Conservation (phyloP, 2,113 vertebrate genomes). For the Myanophis thanlyinensis region DNA sequence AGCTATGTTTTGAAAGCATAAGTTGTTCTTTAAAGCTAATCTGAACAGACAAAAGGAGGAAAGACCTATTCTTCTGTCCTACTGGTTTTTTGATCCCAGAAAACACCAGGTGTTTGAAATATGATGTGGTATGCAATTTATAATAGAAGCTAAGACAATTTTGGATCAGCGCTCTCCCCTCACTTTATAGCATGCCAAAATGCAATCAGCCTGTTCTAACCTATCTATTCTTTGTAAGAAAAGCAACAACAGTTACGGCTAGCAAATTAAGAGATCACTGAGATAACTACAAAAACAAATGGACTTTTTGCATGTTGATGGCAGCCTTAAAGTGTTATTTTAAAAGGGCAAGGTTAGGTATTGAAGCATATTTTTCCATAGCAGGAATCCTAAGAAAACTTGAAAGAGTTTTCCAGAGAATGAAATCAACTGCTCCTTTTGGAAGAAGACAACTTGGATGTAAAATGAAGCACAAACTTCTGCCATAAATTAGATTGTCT, state of each 20-base stretch:
- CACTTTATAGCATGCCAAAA: neutral
- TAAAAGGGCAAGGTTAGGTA: neutral
- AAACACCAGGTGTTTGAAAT: neutral
- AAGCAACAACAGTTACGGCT: neutral
- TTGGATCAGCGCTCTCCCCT: neutral
- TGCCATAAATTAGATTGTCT: conserved; percentile 58
- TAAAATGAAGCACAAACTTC: conserved; percentile 60
- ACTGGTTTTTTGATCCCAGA: neutral
- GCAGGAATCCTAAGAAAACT: conserved; percentile 35
- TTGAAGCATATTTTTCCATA: conserved; percentile 7
- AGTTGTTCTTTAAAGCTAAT: neutral
- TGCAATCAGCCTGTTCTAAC: neutral
- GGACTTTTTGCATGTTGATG: neutral
- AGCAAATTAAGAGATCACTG: neutral
- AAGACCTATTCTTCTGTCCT: neutral
- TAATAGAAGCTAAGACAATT: neutral
- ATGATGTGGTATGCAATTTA: neutral
- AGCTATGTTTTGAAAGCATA: neutral
- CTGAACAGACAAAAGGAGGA: neutral
- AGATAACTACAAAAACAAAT: neutral
- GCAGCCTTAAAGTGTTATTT: conserved; percentile 3
- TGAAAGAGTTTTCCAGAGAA: conserved; percentile 55
- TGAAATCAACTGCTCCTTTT: conserved; percentile 61
- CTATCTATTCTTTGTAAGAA: neutral
- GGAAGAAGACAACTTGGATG: conserved; percentile 47